Evolutionary conservation across 2,888 invertebrate genomes (phyloP), one percentile per base, ranked within the genome.

Genomic region (Neoaliturus tenellus): DNA sequence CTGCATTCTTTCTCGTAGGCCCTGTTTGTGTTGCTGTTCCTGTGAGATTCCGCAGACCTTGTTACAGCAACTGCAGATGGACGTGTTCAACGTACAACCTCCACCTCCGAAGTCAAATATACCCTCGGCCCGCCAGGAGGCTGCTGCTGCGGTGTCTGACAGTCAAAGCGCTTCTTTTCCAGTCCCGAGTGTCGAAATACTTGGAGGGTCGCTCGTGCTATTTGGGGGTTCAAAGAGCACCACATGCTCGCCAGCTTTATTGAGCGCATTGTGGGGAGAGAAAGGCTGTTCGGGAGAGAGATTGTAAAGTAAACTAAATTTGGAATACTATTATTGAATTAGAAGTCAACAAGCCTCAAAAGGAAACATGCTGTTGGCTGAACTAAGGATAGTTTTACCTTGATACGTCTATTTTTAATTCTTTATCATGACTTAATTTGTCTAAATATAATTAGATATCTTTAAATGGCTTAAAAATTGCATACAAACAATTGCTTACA

Each of bases 21-120:
- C n/a, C 5, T 62, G 31, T 62, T 62, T 62, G 62, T 62, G 28
- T 62, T 62, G 62, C 62, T 28, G 62, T 28, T 62, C 28, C 62
- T 17, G 28, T 62, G 62, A 62, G 62, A 62, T 62, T 62, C 62
- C 28, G 31, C 62, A 62, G 62, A n/a, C 62, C 62, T 14, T 62
- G 3, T 23, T 4, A 62, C 1, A 62, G 62, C 12, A 62, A 31
- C 62, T 17, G 62, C 28, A 28, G 28, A 62, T 31, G 1, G 62
- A 62, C 31, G 62, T 28, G 31, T 62, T 25, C 62, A 62, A 31
- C 31, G 62, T 28, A 31, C 31, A 62, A 62, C 62, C n/a, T 51
- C 51, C 48, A 23, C 20, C 55, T n/a, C 48, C 23, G 25, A 55
- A 55, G 55, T 8, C 55, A 25, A 23, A 55, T 55, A 23, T 55